Evolutionary conservation across 2,113 vertebrate species (phyloP).

Genomic region (Halcyon senegalensis): DNA sequence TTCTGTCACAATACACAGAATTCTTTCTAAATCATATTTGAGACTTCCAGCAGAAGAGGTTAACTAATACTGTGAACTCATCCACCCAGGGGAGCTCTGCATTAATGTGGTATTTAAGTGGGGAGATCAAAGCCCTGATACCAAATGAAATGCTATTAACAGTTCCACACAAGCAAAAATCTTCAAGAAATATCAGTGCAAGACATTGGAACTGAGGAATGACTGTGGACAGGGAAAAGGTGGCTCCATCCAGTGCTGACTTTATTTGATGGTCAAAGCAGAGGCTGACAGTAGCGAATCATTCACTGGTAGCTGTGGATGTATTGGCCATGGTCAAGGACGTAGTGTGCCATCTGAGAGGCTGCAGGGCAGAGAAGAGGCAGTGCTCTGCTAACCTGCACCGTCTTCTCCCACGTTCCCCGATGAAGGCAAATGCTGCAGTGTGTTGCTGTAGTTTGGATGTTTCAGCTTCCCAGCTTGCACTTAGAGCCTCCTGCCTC

Average conservation of each 20-base stretch:
- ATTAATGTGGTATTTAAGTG: constrained; percentile 19
- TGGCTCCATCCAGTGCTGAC: background rate
- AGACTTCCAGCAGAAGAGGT: constrained; percentile 34
- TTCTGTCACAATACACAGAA: constrained; percentile 7
- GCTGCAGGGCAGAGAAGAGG: background rate
- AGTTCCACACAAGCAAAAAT: background rate
- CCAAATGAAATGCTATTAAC: constrained; percentile 3
- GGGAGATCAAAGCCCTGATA: constrained; percentile 45
- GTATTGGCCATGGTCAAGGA: background rate
- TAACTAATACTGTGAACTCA: constrained; percentile 16
- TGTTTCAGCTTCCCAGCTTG: background rate
- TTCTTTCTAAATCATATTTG: constrained; percentile 7
- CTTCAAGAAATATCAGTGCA: background rate
- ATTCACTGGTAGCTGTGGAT: background rate
- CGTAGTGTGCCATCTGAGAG: background rate
- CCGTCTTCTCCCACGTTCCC: rapidly evolving
- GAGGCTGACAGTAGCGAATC: background rate
- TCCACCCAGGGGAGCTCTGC: constrained; percentile 28
- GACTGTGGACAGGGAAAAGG: background rate
- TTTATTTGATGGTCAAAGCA: background rate
- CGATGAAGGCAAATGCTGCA: background rate
- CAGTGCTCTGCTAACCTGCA: background rate
- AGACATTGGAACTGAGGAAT: background rate
- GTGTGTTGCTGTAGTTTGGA: background rate
- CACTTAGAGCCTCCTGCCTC: background rate